These are phyloP conservation scores for Chaetodon trifasciatus DNA, from an alignment of 2,797 vertebrate genomes.

Conservation along the genomic window DNA sequence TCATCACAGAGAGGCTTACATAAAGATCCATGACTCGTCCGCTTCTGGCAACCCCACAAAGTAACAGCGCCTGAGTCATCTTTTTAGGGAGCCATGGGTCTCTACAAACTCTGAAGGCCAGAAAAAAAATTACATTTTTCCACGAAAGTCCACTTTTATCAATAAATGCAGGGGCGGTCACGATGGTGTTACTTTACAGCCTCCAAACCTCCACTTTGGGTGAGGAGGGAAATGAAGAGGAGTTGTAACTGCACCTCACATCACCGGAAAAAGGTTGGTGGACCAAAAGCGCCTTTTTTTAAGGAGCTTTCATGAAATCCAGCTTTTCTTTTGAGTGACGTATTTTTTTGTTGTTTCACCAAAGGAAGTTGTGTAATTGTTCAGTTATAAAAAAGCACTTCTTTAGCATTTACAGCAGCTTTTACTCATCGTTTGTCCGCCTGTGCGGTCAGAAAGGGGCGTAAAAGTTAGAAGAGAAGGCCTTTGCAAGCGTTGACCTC, in stretches of 20 bases:
- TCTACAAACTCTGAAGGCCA: constrained; percentile 22
- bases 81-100: constrained; percentile 18
- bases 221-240: constrained; percentile 29
- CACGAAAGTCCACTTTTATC: constrained; percentile 43
- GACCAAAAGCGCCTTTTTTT: background rate
- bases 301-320: background rate
- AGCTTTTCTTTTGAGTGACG: background rate
- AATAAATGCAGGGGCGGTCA: constrained; percentile 35
- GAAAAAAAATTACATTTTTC: background rate
- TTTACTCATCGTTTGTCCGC: background rate
- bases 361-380: no score
- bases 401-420: background rate
- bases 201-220: constrained; percentile 27
- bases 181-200: constrained; percentile 28
- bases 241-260: constrained; percentile 5
- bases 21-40: constrained; percentile 48
- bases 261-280: constrained; percentile 20
- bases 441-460: background rate
- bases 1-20: constrained; percentile 32
- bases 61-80: constrained; percentile 41
- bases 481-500: background rate
- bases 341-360: background rate
- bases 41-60: constrained; percentile 41
- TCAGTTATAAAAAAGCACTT: no score
- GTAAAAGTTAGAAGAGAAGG: background rate